A percentile compares a stretch with the other conserved stretches of the same genome.
phyloP scores from a whole-genome alignment of 2,113 vertebrate genomes.

The Burhinus bistriatus region DNA sequence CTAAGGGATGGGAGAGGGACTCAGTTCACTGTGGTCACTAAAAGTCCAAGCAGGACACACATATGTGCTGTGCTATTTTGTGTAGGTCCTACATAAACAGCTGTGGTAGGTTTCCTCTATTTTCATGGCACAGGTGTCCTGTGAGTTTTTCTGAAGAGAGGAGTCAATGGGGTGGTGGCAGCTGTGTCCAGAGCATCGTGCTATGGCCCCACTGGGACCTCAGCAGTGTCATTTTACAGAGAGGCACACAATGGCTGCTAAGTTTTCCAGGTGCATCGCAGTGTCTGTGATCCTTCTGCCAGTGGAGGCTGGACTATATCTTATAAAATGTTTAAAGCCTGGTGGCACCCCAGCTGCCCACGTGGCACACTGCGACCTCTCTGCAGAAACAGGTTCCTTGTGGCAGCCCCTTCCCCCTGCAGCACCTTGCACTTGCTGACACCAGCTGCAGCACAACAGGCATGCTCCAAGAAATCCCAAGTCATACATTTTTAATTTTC shows the following conservation, averaged over 20 bases:
- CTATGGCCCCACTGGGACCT: neutral
- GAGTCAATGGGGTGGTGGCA: neutral
- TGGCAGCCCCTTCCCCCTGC: neutral
- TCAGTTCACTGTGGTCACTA: fast-evolving
- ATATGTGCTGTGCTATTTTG: neutral
- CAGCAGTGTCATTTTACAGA: neutral
- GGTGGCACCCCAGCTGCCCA: neutral
- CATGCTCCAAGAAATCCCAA: neutral
- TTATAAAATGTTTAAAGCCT: neutral
- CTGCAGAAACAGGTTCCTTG: neutral
- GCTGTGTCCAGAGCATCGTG: neutral
- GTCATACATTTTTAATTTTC: slow-evolving; percentile 43
- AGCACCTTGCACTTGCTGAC: neutral
- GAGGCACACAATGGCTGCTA: neutral
- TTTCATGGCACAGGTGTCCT: neutral
- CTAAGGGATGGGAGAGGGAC: neutral
- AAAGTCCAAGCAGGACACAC: neutral
- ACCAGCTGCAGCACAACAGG: neutral
- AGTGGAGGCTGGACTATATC: neutral
- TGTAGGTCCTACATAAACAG: neutral
- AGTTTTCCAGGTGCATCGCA: neutral
- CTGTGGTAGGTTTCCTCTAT: neutral
- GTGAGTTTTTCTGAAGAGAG: neutral
- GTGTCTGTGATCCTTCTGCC: neutral
- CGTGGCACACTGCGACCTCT: fast-evolving